Evolutionary conservation across 1,140 invertebrate species (phyloP).

Genomic region (Drosophila sucinea): DNA sequence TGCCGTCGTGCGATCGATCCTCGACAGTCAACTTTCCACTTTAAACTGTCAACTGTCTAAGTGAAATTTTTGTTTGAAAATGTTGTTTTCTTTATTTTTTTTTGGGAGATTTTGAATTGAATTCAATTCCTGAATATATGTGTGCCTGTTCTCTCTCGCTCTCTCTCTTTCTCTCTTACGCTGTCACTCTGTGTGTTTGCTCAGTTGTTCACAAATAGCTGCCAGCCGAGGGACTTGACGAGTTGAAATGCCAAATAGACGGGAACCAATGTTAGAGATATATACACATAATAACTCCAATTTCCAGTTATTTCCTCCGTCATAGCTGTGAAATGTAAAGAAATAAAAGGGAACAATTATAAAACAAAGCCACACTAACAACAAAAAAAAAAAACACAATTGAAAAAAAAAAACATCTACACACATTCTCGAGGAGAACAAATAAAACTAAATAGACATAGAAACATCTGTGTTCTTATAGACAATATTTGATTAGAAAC

Average conservation of each 20-base stretch:
- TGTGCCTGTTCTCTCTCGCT: background rate
- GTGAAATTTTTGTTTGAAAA: background rate
- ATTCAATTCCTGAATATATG: slow-evolving; percentile 13
- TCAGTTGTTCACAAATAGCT: slow-evolving; percentile 82
- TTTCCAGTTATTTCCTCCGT: slow-evolving; percentile 81
- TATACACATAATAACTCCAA: slow-evolving; percentile 81
- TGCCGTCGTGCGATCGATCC: background rate
- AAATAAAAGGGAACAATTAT: slow-evolving; percentile 17
- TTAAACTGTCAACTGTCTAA: background rate
- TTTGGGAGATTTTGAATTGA: background rate
- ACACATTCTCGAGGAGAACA: background rate
- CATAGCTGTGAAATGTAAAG: slow-evolving; percentile 61
- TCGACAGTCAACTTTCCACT: background rate
- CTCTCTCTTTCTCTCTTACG: background rate
- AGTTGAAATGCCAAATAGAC: slow-evolving; percentile 83
- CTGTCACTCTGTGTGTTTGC: slow-evolving; percentile 41
- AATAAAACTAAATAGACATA: slow-evolving; percentile 21
- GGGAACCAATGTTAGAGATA: slow-evolving; percentile 78
- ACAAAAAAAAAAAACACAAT: background rate
- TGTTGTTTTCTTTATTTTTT: background rate
- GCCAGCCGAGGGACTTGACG: slow-evolving; percentile 82
- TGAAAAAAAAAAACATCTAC: background rate
- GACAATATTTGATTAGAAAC: slow-evolving; percentile 51
- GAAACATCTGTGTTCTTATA: slow-evolving; percentile 24
- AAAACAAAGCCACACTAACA: slow-evolving; percentile 23